Base-by-base conservation (phyloP, 2,797 vertebrate genomes). In the Taenioides sp. region DNA sequence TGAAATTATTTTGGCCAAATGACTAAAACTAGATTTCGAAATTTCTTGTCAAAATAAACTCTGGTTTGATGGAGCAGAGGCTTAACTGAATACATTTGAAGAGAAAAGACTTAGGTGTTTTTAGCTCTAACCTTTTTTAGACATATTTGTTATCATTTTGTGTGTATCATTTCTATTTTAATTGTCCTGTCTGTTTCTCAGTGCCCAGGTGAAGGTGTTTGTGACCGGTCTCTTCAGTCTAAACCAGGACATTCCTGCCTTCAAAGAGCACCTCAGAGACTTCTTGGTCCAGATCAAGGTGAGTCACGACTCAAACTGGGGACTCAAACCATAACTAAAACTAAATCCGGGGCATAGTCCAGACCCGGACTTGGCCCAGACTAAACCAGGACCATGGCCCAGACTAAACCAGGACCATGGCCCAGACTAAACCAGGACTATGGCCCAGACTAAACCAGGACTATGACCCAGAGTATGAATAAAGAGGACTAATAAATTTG, bases 221-320 rank as follows among this genome's bases (percentile, higher is more conserved):
- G 98, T 99, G 84, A 99, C 97, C 0, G 98, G 98, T 64, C 94
- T 99, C 87, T 99, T 99, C 96, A 99, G 98, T 89, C 91, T 99
- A 92, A 99, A 99, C 92, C 98, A 99, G 91, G 98, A 99, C 95
- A 99, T 99, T 93, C 96, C 98, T 86, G 97, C 98, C 73, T 99
- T 99, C 91, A 99, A 99, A 89, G 98, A 99, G 82, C 98, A 99
- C 81, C 93, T 99, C 79, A 93, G 98, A 91, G 98, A 99, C 92
- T 99, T 99, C 92, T 94, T 99, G 18, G 98, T 99, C 71, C 98
- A 99, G 87, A 99, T 99, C 80, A 99, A 99, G 97, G 98, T 98
- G 93, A 81, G 92, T 47, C 16, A 3, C 12, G 25, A 16, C 11
- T 16, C 12, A 27, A 4, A 34, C 60, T 5, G n/a, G n/a, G n/a